phyloP scores from a whole-genome alignment of 2,888 invertebrate species.

The Meliscaeva auricollis region DNA sequence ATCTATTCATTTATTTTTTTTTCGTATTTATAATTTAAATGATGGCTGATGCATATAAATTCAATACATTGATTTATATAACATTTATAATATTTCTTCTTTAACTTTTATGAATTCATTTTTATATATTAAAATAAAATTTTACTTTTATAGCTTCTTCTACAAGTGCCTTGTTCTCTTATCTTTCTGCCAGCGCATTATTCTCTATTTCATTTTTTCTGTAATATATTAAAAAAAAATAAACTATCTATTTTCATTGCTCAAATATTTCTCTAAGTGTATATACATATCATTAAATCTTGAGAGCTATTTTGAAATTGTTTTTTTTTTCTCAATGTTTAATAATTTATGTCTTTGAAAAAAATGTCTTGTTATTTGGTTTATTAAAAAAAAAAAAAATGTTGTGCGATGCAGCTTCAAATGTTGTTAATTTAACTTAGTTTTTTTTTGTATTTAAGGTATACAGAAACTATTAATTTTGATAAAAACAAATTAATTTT shows the following conservation, averaged over 20 bases:
- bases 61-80: neutral
- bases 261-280: slow-evolving; percentile 17
- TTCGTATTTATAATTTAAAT: neutral
- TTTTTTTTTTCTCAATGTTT: slow-evolving; percentile 19
- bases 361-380: slow-evolving; percentile 53
- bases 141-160: slow-evolving; percentile 29
- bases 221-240: neutral
- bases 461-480: neutral
- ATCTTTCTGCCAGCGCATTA: slow-evolving; percentile 27
- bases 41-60: slow-evolving; percentile 1
- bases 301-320: neutral
- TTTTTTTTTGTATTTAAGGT: slow-evolving; percentile 45
- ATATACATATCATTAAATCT: slow-evolving; percentile 10
- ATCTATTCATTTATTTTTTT: neutral
- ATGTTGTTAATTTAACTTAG: slow-evolving; percentile 29
- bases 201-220: slow-evolving; percentile 11
- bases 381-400: slow-evolving; percentile 32
- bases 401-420: slow-evolving; percentile 49
- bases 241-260: slow-evolving; percentile 1
- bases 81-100: neutral
- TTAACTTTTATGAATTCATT: slow-evolving; percentile 4
- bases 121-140: slow-evolving; percentile 16
- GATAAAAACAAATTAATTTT: slow-evolving; percentile 6
- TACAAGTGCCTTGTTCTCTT: slow-evolving; percentile 29
- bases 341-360: slow-evolving; percentile 38